phyloP scores from a whole-genome alignment of 2,888 invertebrate genomes.

The Troilus luridus region DNA sequence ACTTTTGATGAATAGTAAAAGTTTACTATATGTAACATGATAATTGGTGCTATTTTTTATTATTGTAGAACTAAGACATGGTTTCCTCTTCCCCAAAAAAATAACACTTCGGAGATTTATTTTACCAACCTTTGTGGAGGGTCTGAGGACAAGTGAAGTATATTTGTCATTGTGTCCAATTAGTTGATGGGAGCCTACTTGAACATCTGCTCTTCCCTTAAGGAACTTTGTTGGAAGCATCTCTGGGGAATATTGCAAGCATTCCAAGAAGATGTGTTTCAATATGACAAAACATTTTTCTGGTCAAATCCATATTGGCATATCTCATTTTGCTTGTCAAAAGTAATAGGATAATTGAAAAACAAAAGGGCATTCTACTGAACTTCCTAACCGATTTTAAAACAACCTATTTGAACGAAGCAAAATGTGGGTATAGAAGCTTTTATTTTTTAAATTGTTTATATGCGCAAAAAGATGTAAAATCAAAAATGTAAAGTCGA shows the following conservation, averaged over 20 bases:
- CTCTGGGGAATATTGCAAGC: not conserved
- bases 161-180: conserved; percentile 38
- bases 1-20: too few species aligned
- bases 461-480: too few species aligned
- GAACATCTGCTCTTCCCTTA: conserved; percentile 28
- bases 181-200: conserved; percentile 1
- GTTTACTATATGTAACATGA: too few species aligned
- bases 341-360: too few species aligned
- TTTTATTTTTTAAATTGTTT: too few species aligned
- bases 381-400: too few species aligned
- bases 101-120: not conserved
- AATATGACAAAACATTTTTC: not conserved
- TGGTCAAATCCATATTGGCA: too few species aligned
- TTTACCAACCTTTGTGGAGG: not conserved
- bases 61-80: not conserved
- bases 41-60: not conserved
- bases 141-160: not conserved
- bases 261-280: not conserved
- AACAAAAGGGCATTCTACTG: too few species aligned
- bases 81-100: not conserved
- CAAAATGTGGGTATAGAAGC: too few species aligned
- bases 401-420: too few species aligned
- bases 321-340: too few species aligned
- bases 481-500: too few species aligned
- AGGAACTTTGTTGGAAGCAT: not conserved